These are phyloP conservation scores for Aplocera efformata DNA, from an alignment of 2,888 invertebrate genomes.

Conservation along the genomic window DNA sequence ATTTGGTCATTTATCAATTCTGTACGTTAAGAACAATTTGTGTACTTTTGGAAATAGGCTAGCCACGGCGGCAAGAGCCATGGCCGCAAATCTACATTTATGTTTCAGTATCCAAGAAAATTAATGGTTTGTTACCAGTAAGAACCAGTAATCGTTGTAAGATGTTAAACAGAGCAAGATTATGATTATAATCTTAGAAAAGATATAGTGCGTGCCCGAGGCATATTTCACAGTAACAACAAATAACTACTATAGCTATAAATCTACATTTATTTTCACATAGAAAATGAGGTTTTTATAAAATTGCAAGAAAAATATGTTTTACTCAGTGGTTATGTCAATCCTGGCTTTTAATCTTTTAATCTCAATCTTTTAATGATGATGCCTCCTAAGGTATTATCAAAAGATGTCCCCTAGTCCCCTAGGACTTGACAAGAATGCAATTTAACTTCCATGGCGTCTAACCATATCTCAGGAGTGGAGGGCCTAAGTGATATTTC, in stretches of 20 bases:
- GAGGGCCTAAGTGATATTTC: too few species aligned
- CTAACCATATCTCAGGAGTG: too few species aligned
- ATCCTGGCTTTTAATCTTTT: too few species aligned
- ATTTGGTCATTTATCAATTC: slow-evolving; percentile 35
- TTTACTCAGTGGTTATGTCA: too few species aligned
- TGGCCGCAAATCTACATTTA: slow-evolving; percentile 14
- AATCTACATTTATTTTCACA: too few species aligned
- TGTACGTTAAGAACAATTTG: slow-evolving; percentile 17
- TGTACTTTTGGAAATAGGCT: slow-evolving; percentile 16
- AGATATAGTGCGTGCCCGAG: not conserved
- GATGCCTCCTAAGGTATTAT: too few species aligned
- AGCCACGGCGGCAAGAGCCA: slow-evolving; percentile 14
- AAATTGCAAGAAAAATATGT: too few species aligned
- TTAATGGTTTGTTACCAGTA: slow-evolving; percentile 12
- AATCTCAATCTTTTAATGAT: too few species aligned
- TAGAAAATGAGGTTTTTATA: too few species aligned
- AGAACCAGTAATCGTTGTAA: slow-evolving; percentile 6
- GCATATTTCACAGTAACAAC: not conserved
- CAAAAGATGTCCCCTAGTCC: too few species aligned
- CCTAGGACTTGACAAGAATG: too few species aligned
- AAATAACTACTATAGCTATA: not conserved
- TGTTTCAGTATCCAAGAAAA: slow-evolving; percentile 10
- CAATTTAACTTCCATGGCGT: too few species aligned
- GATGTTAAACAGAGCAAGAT: not conserved
- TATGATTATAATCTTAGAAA: not conserved